A percentile compares a stretch with the other conserved stretches of the same genome.
phyloP scores from a whole-genome alignment of 2,888 invertebrate species.

The Scelioninae gen. 1 region DNA sequence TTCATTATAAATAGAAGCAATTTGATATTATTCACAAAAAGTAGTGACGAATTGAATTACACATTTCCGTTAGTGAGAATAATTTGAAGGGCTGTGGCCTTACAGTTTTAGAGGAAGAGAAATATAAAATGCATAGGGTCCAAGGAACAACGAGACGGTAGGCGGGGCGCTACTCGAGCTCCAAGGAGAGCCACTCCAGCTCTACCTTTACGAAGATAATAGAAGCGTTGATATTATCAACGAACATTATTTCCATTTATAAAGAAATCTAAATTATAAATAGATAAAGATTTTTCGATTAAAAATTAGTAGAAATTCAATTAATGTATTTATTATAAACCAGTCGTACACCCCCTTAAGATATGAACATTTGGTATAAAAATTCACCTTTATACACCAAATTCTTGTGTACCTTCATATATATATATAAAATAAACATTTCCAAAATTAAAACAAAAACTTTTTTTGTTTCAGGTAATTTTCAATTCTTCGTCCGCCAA shows the following conservation, averaged over 20 bases:
- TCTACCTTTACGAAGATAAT: constrained; percentile 82
- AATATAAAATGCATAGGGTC: constrained; percentile 81
- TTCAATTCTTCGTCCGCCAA: not conserved
- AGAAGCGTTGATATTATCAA: constrained; percentile 78
- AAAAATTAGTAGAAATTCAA: constrained; percentile 37
- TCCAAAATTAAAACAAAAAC: no score
- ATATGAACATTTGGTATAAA: not conserved
- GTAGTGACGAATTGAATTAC: constrained; percentile 67
- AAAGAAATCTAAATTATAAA: constrained; percentile 68
- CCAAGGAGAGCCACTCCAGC: constrained; percentile 84
- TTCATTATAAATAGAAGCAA: constrained; percentile 55
- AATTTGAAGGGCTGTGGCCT: constrained; percentile 70
- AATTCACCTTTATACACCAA: not conserved
- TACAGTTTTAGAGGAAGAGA: constrained; percentile 75
- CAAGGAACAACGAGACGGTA: constrained; percentile 83
- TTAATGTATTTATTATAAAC: constrained; percentile 4
- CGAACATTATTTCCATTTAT: constrained; percentile 79
- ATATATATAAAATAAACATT: no score
- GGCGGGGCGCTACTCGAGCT: constrained; percentile 83
- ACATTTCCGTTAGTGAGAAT: constrained; percentile 69
- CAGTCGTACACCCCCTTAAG: not conserved
- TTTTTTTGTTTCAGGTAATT: constrained; percentile 37
- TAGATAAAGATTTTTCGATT: constrained; percentile 52
- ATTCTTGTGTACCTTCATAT: not conserved
- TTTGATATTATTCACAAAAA: constrained; percentile 64